Evolutionary conservation across 64 coral and sea anemone species (phyloP).

Genomic region (Montipora efflorescens): DNA sequence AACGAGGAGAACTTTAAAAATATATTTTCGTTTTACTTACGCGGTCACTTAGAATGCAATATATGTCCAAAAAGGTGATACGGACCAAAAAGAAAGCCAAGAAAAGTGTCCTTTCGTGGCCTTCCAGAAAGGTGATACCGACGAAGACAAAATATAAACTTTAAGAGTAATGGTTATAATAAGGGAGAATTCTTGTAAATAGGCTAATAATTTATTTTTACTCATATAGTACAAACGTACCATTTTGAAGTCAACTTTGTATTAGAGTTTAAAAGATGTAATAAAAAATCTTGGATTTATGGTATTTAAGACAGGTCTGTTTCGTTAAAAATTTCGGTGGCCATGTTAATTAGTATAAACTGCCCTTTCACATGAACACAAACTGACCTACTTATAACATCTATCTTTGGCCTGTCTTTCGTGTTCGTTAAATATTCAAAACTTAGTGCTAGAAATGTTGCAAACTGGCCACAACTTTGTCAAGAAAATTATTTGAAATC

Average conservation of each 20-base stretch:
- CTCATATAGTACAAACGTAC: neutral
- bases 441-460: neutral
- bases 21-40: too few species aligned
- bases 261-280: neutral
- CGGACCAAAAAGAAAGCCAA: too few species aligned
- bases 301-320: neutral
- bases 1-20: too few species aligned
- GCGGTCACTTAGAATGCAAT: too few species aligned
- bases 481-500: neutral
- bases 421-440: neutral
- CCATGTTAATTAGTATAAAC: too few species aligned
- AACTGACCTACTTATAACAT: too few species aligned
- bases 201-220: constrained; percentile 56
- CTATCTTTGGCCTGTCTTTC: neutral
- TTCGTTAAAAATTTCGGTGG: too few species aligned
- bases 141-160: neutral
- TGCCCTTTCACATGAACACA: too few species aligned
- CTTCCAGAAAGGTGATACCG: too few species aligned
- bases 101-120: too few species aligned
- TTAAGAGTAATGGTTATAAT: neutral
- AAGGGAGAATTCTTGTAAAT: constrained; percentile 27
- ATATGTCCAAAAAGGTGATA: too few species aligned
- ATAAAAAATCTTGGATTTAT: constrained; percentile 18
- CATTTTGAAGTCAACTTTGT: constrained; percentile 17
- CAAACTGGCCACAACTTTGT: neutral